A percentile compares a stretch with the other conserved stretches of the same genome.
phyloP scores from a whole-genome alignment of 2,888 invertebrate genomes.

The Sipunculus nudus region DNA sequence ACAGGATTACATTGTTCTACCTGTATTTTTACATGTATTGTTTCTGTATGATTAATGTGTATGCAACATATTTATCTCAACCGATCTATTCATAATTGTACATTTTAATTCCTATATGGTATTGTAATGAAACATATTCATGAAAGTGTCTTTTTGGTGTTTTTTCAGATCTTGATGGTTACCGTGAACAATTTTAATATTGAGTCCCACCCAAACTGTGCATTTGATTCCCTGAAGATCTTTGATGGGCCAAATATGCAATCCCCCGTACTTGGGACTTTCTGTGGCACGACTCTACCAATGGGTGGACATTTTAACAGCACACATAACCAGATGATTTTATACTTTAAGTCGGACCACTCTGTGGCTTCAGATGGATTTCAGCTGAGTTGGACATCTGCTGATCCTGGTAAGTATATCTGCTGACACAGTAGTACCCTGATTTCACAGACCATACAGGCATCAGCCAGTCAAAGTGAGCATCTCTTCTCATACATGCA shows the following conservation, averaged over 20 bases:
- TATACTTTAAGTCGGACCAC: constrained; percentile 84
- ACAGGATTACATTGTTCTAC: too few relatives aligned
- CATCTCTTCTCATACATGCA: too few relatives aligned
- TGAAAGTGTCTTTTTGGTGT: too few relatives aligned
- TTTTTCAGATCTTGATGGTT: constrained; percentile 81
- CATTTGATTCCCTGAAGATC: constrained; percentile 73
- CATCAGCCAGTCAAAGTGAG: too few relatives aligned
- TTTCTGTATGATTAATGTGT: too few relatives aligned
- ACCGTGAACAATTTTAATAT: constrained; percentile 74
- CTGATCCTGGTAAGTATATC: constrained; percentile 66
- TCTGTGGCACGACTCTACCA: constrained; percentile 79
- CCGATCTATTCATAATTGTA: too few relatives aligned
- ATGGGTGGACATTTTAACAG: constrained; percentile 77
- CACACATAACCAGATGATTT: constrained; percentile 79
- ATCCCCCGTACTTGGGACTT: constrained; percentile 74
- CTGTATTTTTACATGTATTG: too few relatives aligned
- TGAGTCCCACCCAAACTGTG: constrained; percentile 65
- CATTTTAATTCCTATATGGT: too few relatives aligned
- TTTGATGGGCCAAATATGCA: constrained; percentile 84
- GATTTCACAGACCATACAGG: too few relatives aligned
- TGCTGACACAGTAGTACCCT: too few relatives aligned
- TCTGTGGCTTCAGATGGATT: constrained; percentile 77
- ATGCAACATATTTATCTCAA: too few relatives aligned
- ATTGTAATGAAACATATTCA: too few relatives aligned
- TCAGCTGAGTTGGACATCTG: constrained; percentile 81